phyloP scores from a whole-genome alignment of 1,140 invertebrate species.

The Hermetia illucens region DNA sequence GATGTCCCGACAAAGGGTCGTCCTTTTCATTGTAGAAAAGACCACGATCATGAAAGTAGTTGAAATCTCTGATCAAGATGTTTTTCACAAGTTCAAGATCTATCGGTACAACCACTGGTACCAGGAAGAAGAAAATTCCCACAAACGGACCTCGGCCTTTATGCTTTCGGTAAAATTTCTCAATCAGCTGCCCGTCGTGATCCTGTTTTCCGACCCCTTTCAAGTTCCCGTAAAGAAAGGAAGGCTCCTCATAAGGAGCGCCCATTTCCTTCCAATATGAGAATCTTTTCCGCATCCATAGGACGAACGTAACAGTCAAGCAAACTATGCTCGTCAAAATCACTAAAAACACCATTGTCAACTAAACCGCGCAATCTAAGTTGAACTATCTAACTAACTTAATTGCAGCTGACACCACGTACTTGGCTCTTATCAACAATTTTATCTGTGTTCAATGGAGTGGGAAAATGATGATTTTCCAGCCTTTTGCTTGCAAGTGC shows the following conservation, averaged over 20 bases:
- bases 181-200: conserved; percentile 18
- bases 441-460: too few species aligned
- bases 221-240: conserved; percentile 16
- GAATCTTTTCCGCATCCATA: too few species aligned
- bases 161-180: conserved; percentile 14
- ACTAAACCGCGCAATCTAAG: too few species aligned
- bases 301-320: too few species aligned
- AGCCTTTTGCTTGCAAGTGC: too few species aligned
- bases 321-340: too few species aligned
- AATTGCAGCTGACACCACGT: too few species aligned
- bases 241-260: conserved; percentile 17
- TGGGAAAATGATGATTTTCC: too few species aligned
- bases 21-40: conserved; percentile 31
- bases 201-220: conserved; percentile 11
- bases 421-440: too few species aligned
- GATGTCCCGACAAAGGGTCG: conserved; percentile 35
- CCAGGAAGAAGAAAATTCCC: conserved; percentile 17
- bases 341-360: too few species aligned
- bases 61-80: conserved; percentile 41
- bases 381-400: too few species aligned
- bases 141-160: conserved; percentile 11
- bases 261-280: conserved; percentile 32
- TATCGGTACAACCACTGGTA: conserved; percentile 15
- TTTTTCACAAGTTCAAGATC: conserved; percentile 31
- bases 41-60: conserved; percentile 35